These are phyloP conservation scores for Semnornis frantzii DNA, from an alignment of 2,113 vertebrate genomes.

Conservation along the genomic window DNA sequence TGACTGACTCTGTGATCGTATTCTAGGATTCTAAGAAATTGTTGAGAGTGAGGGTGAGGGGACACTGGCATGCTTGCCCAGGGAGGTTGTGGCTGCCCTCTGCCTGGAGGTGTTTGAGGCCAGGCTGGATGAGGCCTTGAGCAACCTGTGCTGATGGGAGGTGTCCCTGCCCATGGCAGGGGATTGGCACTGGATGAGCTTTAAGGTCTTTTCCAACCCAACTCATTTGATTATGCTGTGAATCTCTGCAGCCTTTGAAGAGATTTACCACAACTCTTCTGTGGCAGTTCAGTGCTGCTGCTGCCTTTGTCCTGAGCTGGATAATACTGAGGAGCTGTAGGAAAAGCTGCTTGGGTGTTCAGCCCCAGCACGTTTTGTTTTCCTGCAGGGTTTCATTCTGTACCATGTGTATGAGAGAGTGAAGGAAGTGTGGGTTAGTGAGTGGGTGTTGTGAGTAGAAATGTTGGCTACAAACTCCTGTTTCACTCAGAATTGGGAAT, in stretches of 20 bases:
- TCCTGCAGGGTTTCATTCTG: neutral
- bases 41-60: too few species aligned
- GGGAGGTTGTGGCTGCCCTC: too few species aligned
- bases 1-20: too few species aligned
- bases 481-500: slow-evolving; percentile 2
- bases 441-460: neutral
- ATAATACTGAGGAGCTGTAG: neutral
- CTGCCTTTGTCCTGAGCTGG: neutral
- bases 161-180: too few species aligned
- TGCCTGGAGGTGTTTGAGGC: too few species aligned
- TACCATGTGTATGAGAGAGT: neutral
- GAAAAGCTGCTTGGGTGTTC: neutral
- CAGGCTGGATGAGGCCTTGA: too few species aligned
- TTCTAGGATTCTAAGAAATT: too few species aligned
- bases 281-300: neutral
- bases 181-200: too few species aligned
- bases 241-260: neutral
- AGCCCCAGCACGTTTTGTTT: neutral
- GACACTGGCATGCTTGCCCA: too few species aligned
- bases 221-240: too few species aligned
- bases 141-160: too few species aligned
- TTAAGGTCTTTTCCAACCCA: too few species aligned
- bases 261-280: neutral
- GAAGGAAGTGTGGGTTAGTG: neutral
- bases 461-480: neutral